phyloP scores from a whole-genome alignment of 2,888 invertebrate genomes.

The Thecophora atra region DNA sequence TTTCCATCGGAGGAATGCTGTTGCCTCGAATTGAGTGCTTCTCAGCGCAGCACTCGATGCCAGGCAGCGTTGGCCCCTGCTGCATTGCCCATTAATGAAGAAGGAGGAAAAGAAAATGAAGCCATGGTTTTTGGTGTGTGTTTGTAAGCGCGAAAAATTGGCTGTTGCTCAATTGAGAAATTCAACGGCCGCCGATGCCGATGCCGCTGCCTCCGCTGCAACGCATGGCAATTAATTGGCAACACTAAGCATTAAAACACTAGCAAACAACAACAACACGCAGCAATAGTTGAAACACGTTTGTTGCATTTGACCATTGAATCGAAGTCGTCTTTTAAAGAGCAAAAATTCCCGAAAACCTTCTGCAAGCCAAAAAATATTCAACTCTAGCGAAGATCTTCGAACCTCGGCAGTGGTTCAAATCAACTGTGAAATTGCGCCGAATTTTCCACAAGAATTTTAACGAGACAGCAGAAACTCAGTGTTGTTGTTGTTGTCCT shows the following conservation, averaged over 20 bases:
- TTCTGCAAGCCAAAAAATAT: too few relatives aligned
- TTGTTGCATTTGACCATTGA: too few relatives aligned
- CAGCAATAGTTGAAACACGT: background rate
- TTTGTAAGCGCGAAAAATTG: background rate
- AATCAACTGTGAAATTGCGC: background rate
- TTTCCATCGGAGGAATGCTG: background rate
- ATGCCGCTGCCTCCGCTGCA: background rate
- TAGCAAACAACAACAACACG: background rate
- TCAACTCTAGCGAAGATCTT: background rate
- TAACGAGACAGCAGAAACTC: background rate
- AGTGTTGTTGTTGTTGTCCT: background rate
- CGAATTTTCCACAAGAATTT: background rate
- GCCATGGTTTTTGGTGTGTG: too few relatives aligned
- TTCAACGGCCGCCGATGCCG: too few relatives aligned
- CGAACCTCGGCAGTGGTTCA: background rate
- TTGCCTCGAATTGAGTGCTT: background rate
- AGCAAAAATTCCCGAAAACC: too few relatives aligned
- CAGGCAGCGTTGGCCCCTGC: background rate
- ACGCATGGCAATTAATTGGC: slow-evolving; percentile 29
- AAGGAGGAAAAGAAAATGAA: background rate
- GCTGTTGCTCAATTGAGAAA: background rate
- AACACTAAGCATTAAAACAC: background rate
- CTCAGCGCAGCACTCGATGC: background rate
- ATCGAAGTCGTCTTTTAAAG: too few relatives aligned
- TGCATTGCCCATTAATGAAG: slow-evolving; percentile 1